A percentile compares a stretch with the other conserved stretches of the same genome.
These are phyloP conservation scores for Chaetodon trifascialis DNA, from an alignment of 2,113 vertebrate species.

Conservation along the genomic window DNA sequence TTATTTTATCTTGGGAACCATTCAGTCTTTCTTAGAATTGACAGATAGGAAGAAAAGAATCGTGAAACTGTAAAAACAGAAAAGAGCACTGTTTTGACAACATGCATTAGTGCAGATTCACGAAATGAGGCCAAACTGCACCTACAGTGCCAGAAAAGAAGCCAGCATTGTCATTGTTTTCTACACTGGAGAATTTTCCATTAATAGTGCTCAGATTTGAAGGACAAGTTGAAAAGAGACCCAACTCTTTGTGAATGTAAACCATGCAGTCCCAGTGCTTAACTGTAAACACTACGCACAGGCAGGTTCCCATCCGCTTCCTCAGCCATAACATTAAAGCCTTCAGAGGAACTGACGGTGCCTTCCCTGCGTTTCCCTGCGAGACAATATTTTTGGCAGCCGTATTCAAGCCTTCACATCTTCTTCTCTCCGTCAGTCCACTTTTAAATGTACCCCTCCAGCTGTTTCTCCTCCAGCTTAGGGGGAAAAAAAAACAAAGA, in stretches of 20 bases:
- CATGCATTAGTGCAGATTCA: neutral
- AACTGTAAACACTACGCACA: slow-evolving; percentile 35
- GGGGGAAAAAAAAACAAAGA: slow-evolving; percentile 8
- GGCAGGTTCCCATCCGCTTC: slow-evolving; percentile 22
- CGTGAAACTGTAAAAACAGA: neutral
- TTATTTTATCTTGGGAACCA: slow-evolving; percentile 9
- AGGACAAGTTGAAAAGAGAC: slow-evolving; percentile 6
- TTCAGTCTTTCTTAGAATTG: neutral
- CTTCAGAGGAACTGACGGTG: slow-evolving; percentile 23
- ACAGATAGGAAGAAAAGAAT: neutral
- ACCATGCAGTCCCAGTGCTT: neutral
- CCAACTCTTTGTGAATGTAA: slow-evolving; percentile 1
- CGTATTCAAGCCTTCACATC: slow-evolving; percentile 44
- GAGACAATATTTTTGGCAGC: slow-evolving; percentile 43
- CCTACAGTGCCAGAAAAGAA: neutral
- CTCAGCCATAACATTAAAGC: slow-evolving; percentile 37
- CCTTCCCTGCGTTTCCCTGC: slow-evolving; percentile 7
- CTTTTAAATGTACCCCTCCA: slow-evolving; percentile 53
- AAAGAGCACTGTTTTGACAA: neutral
- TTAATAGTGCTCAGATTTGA: slow-evolving; percentile 14
- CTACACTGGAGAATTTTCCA: neutral
- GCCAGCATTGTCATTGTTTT: neutral
- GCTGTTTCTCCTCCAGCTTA: slow-evolving; percentile 44
- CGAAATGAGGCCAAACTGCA: neutral
- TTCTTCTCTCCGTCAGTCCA: slow-evolving; percentile 29